Evolutionary conservation across 2,888 invertebrate species (phyloP).

Genomic region (Dasysyrphus tricinctus): DNA sequence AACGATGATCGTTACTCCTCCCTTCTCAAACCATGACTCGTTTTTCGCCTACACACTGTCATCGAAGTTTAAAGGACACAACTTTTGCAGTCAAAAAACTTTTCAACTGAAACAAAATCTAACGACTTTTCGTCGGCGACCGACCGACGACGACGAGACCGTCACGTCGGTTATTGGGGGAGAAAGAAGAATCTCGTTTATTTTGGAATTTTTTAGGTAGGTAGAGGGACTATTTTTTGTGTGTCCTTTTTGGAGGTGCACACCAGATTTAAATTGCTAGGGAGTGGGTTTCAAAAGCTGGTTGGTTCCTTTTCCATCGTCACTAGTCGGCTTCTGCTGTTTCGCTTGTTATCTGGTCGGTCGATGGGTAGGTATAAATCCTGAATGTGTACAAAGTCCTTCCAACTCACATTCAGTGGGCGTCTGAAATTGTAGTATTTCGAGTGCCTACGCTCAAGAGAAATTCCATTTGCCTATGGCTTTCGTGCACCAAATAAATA

Average conservation of each 20-base stretch:
- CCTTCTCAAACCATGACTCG: background rate
- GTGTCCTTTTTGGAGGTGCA: conserved; percentile 32
- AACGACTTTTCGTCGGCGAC: conserved; percentile 59
- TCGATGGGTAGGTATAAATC: conserved; percentile 28
- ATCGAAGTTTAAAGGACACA: conserved; percentile 59
- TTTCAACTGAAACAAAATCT: conserved; percentile 68
- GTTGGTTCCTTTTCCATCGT: conserved; percentile 24
- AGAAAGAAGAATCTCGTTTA: conserved; percentile 43
- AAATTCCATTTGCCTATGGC: conserved; percentile 70
- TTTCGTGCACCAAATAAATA: conserved; percentile 74
- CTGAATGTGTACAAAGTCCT: conserved; percentile 40
- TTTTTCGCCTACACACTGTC: conserved; percentile 12
- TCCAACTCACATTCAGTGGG: conserved; percentile 52
- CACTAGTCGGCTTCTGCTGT: conserved; percentile 10
- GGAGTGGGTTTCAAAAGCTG: conserved; percentile 36
- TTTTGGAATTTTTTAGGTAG: conserved; percentile 29
- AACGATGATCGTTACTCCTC: conserved; percentile 55
- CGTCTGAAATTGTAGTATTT: conserved; percentile 64
- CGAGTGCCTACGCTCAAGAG: conserved; percentile 60
- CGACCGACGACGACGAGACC: background rate
- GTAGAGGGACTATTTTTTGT: conserved; percentile 17
- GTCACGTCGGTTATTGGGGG: too few species aligned
- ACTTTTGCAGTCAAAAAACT: conserved; percentile 65
- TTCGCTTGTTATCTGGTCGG: conserved; percentile 65
- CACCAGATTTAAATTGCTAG: conserved; percentile 49